Conservation (phyloP, 2,888 invertebrate species). For the Andrena minutula region DNA sequence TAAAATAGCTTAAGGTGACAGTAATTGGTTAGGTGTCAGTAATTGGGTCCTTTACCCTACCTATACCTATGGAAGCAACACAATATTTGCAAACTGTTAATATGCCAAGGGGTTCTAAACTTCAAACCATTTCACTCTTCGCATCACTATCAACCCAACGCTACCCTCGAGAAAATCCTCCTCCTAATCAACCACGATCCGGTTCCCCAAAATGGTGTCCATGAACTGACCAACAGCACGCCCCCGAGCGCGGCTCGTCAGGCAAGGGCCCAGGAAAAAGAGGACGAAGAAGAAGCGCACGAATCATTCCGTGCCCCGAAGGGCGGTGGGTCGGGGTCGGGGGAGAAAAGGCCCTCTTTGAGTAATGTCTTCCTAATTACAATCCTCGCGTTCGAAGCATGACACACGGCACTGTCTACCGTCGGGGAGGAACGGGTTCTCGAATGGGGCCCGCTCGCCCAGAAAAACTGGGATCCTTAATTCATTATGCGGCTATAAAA, state of each 20-base stretch:
- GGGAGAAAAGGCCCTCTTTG: slow-evolving; percentile 64
- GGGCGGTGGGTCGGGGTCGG: slow-evolving; percentile 7
- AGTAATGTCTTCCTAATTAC: slow-evolving; percentile 81
- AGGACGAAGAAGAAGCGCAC: slow-evolving; percentile 17
- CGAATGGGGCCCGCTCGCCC: slow-evolving; percentile 38
- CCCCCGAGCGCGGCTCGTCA: slow-evolving; percentile 45
- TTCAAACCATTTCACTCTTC: slow-evolving; percentile 21
- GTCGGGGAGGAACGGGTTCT: slow-evolving; percentile 58
- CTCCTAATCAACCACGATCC: slow-evolving; percentile 62
- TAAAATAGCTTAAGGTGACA: no score
- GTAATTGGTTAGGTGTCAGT: no score
- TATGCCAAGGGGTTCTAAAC: not conserved
- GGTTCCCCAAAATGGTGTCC: slow-evolving; percentile 48
- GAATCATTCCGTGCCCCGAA: slow-evolving; percentile 43
- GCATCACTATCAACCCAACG: slow-evolving; percentile 57
- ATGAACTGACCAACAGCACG: slow-evolving; percentile 49
- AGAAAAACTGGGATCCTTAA: slow-evolving; percentile 61
- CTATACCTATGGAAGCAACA: not conserved
- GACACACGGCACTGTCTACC: slow-evolving; percentile 55
- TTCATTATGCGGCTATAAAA: slow-evolving; percentile 63
- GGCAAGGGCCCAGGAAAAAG: not conserved
- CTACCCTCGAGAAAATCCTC: slow-evolving; percentile 20
- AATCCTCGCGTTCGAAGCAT: slow-evolving; percentile 69
- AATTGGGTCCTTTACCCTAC: no score
- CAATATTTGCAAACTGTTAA: no score